These are phyloP conservation scores for Macrotis lagotis DNA, from an alignment of 2,113 vertebrate genomes.

Conservation along the genomic window DNA sequence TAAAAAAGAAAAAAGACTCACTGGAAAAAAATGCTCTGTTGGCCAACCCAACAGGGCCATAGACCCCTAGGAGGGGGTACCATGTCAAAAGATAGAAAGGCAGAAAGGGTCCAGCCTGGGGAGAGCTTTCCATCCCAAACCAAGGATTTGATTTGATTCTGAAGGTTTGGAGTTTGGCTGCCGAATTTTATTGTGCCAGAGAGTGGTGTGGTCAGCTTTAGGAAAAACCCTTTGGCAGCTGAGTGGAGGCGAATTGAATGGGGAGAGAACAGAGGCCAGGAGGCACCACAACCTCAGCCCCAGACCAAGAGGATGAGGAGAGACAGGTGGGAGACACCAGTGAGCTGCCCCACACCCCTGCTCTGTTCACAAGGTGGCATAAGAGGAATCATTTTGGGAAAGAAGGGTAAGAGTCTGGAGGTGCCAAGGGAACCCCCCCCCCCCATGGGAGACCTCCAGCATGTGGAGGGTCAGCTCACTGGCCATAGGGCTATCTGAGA, in stretches of 20 bases:
- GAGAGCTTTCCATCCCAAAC: background rate
- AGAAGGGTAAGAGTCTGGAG: background rate
- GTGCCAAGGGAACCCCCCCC: too few species aligned
- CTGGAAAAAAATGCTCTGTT: too few species aligned
- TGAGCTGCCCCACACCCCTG: background rate
- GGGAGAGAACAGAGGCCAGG: too few species aligned
- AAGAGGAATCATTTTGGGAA: too few species aligned
- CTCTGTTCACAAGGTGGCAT: too few species aligned
- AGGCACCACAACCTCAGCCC: background rate
- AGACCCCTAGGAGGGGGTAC: background rate
- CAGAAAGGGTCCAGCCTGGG: too few species aligned
- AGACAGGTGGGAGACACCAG: too few species aligned
- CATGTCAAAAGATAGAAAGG: background rate
- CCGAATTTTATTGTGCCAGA: background rate
- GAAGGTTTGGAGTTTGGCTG: background rate
- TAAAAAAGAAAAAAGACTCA: too few species aligned
- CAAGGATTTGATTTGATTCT: background rate
- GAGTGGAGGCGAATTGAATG: background rate
- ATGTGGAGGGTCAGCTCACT: too few species aligned
- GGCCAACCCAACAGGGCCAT: too few species aligned
- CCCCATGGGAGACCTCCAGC: too few species aligned
- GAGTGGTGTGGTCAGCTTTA: background rate
- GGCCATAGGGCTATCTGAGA: background rate
- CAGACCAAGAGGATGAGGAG: background rate
- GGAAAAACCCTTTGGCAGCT: background rate